phyloP scores from a whole-genome alignment of 2,113 vertebrate genomes.

The Ictidomys tridecemlineatus region DNA sequence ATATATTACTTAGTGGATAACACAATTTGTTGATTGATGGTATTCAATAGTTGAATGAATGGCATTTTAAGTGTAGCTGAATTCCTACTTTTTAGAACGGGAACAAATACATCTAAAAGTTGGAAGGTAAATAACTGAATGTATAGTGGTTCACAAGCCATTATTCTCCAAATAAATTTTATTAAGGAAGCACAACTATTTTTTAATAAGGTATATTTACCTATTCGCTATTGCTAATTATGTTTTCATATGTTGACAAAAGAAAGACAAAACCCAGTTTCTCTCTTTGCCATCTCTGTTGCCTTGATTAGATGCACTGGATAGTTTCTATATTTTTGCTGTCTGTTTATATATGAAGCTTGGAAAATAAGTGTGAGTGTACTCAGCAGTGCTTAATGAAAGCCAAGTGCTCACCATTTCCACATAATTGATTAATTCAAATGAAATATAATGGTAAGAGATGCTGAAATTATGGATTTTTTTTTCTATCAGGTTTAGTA shows the following conservation, averaged over 20 bases:
- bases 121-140: conserved; percentile 80
- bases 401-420: conserved; percentile 50
- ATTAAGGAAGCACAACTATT: conserved; percentile 51
- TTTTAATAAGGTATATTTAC: conserved; percentile 42
- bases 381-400: background rate
- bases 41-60: conserved; percentile 33
- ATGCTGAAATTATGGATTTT: conserved; percentile 33
- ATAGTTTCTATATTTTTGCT: conserved; percentile 9
- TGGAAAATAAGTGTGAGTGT: conserved; percentile 27
- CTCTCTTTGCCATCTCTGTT: background rate
- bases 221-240: conserved; percentile 56
- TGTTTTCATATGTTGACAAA: background rate
- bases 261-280: background rate
- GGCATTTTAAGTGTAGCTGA: conserved; percentile 78
- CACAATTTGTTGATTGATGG: background rate
- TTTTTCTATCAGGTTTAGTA: background rate
- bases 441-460: background rate
- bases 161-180: background rate
- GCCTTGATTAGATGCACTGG: background rate
- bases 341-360: conserved; percentile 36
- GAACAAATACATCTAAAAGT: conserved; percentile 77
- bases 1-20: conserved; percentile 57
- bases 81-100: conserved; percentile 81
- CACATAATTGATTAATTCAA: conserved; percentile 10
- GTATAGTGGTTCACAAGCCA: background rate